Percentiles rank a stretch among this genome's conserved stretches.
Evolutionary conservation across 1,140 invertebrate species (phyloP).

Genomic region (Holotrichia oblita): DNA sequence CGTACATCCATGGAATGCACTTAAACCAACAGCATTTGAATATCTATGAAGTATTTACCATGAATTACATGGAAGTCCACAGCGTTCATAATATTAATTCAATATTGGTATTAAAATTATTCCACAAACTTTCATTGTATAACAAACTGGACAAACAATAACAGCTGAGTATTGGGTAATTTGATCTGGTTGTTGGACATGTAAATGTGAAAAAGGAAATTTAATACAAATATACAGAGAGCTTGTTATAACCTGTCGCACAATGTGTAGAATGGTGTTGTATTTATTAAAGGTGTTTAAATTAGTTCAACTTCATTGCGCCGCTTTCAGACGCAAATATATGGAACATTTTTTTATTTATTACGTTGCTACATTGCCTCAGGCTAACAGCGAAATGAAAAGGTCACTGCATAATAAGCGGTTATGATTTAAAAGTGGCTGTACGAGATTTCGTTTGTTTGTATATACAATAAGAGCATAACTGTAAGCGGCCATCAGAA

Average conservation of each 20-base stretch:
- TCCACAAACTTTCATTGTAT: neutral
- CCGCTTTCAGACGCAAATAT: neutral
- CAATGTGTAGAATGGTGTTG: neutral
- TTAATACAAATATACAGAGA: neutral
- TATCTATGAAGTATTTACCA: neutral
- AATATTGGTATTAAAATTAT: neutral
- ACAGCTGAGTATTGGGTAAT: neutral
- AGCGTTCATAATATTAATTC: neutral
- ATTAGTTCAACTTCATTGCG: neutral
- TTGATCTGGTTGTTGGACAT: neutral
- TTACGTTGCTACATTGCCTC: neutral
- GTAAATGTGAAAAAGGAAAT: neutral
- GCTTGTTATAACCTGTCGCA: neutral
- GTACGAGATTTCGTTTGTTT: too few species aligned
- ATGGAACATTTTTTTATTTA: neutral
- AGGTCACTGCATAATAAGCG: neutral
- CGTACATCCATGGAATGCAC: neutral
- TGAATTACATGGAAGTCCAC: neutral
- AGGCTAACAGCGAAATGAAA: neutral
- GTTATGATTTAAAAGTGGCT: too few species aligned
- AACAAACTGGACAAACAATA: neutral
- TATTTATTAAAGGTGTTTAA: neutral
- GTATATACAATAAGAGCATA: too few species aligned
- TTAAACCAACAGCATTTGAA: neutral
- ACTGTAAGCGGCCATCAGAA: too few species aligned